Percentiles rank a stretch among this genome's conserved stretches.
Conservation (phyloP, 1,140 invertebrate species). For the Drosophila punjabiensis region DNA sequence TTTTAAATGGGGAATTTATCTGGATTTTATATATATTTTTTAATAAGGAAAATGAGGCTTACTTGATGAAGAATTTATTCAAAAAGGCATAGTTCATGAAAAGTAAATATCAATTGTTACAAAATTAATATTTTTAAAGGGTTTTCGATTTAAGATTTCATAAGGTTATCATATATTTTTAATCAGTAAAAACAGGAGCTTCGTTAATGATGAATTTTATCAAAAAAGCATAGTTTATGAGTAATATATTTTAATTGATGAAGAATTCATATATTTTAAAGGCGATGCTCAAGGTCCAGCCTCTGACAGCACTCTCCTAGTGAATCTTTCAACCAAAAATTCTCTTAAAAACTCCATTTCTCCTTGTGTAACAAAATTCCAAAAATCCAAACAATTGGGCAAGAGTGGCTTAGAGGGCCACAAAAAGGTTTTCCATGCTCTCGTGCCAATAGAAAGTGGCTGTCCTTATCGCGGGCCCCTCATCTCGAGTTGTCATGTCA, state of each 20-base stretch:
- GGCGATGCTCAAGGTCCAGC: too few relatives aligned
- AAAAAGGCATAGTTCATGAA: too few relatives aligned
- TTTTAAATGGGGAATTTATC: not conserved
- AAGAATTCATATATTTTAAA: too few relatives aligned
- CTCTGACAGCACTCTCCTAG: not conserved
- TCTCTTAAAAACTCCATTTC: not conserved
- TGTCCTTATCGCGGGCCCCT: constrained; percentile 60
- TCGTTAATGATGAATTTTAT: too few relatives aligned
- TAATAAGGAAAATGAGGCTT: not conserved
- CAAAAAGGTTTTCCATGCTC: constrained; percentile 82
- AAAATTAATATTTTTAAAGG: too few relatives aligned
- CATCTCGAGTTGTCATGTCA: constrained; percentile 83
- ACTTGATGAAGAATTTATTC: not conserved
- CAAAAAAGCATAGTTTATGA: too few relatives aligned
- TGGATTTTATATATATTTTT: not conserved
- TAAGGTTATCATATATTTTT: too few relatives aligned
- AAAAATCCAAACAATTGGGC: constrained; percentile 14
- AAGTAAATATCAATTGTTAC: too few relatives aligned
- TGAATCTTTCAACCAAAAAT: not conserved
- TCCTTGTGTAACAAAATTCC: constrained; percentile 11
- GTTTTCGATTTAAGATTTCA: too few relatives aligned
- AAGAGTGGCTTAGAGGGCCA: constrained; percentile 37
- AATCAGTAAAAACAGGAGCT: too few relatives aligned
- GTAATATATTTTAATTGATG: too few relatives aligned
- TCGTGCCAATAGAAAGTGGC: constrained; percentile 75